phyloP scores from a whole-genome alignment of 2,113 vertebrate genomes.

The Philantomba maxwellii region DNA sequence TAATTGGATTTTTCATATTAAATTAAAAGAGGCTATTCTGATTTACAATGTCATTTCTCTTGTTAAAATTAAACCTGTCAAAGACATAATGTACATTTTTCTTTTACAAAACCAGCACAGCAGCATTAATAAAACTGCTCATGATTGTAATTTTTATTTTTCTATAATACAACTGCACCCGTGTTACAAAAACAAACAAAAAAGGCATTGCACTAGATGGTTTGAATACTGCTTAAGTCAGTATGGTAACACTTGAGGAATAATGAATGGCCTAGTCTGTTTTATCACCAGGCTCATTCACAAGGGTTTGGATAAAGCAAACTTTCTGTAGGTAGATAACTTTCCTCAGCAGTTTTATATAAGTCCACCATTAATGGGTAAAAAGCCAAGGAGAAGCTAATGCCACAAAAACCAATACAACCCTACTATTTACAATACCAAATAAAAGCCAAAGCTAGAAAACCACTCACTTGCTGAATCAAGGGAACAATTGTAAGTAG shows the following conservation, averaged over 20 bases:
- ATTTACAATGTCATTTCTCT: constrained; percentile 61
- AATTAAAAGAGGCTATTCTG: constrained; percentile 56
- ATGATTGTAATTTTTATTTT: constrained; percentile 56
- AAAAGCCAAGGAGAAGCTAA: background rate
- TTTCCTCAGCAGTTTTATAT: background rate
- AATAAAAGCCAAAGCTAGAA: constrained; percentile 18
- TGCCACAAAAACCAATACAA: constrained; percentile 14
- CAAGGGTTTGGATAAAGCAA: background rate
- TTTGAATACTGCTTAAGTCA: constrained; percentile 52
- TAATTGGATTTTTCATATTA: constrained; percentile 67
- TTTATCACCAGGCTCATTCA: background rate
- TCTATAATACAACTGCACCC: constrained; percentile 57
- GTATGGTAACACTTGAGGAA: constrained; percentile 31
- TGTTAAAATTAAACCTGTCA: constrained; percentile 62
- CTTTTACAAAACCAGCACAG: constrained; percentile 62
- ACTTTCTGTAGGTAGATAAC: background rate
- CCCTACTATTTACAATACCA: constrained; percentile 2
- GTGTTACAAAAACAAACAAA: constrained; percentile 53
- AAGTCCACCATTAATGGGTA: background rate
- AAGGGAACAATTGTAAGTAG: background rate
- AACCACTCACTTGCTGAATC: background rate
- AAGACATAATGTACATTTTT: constrained; percentile 66
- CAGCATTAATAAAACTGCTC: constrained; percentile 61
- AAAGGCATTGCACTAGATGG: constrained; percentile 38
- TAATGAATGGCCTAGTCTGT: background rate